Base-by-base conservation (phyloP, 2,888 invertebrate species). In the Emesis castigata region DNA sequence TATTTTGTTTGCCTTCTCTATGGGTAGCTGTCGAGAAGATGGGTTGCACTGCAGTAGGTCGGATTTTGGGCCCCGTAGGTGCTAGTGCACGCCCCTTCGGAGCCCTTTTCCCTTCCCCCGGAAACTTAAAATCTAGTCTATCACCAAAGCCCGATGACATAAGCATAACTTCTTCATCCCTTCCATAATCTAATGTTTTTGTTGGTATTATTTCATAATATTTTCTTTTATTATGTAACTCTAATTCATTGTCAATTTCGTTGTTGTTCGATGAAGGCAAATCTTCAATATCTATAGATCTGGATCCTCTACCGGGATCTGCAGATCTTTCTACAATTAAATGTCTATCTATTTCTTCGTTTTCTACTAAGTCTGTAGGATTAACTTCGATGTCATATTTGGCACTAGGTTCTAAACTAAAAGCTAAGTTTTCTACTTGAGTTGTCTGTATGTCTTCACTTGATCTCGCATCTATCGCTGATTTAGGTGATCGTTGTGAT, bases 41-140 rank as follows among this genome's bases (percentile, higher is more conserved):
- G 90, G 93, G 95, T 89, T 93, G 94, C 94, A 94, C 94, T 93
- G 93, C 94, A 95, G 93, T 93, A 92, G 93, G 92, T 89, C 92
- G 93, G 91, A 96, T 94, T 90, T 94, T 96, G 97, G 97, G 97
- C 96, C 97, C 97, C 97, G 96, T 93, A 95, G 96, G 94, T 91
- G 94, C 94, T 93, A 96, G 96, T 92, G 96, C 96, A 91, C 96
- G 95, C 92, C 96, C 96, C 96, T 96, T 97, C 96, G 97, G 97
- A 96, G 97, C 97, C 97, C 97, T 96, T 90, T 93, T 93, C 90
- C 90, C 97, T 97, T 98, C 97, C 97, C 98, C 98, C 97, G 97
- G 96, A 93, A 93, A 96, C 93, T 90, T 93, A 83, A 94, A 93
- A 44, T 92, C 93, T n/a, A 95, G 83, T 80, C 91, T 92, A 80